Conservation (phyloP, 2,888 invertebrate species). For the Diloba caeruleocephala region DNA sequence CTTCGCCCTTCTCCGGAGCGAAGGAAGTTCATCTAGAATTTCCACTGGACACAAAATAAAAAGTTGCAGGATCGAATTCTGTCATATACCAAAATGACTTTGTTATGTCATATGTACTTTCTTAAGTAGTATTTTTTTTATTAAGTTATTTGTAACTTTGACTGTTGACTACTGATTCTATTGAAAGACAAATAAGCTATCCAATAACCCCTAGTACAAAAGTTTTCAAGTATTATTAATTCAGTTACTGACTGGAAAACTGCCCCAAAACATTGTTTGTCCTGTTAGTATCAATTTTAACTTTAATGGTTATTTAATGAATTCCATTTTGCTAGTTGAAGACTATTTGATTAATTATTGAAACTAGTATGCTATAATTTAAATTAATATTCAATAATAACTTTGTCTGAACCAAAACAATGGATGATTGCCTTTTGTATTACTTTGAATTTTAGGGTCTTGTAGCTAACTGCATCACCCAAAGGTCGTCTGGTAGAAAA, state of each 20-base stretch:
- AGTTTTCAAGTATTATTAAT: conserved; percentile 14
- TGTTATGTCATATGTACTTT: too few species aligned
- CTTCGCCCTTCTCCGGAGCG: too few species aligned
- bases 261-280: conserved; percentile 17
- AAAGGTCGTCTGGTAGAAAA: too few species aligned
- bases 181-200: neutral
- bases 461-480: too few species aligned
- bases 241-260: conserved; percentile 20
- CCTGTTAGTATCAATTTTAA: conserved; percentile 26
- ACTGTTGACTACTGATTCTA: too few species aligned
- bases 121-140: too few species aligned
- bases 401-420: neutral
- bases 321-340: conserved; percentile 17
- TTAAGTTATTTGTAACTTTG: too few species aligned
- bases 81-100: too few species aligned
- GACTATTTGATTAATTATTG: conserved; percentile 12
- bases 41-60: too few species aligned
- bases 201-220: neutral
- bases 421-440: neutral
- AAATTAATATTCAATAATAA: conserved; percentile 10
- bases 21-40: too few species aligned
- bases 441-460: neutral
- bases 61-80: too few species aligned
- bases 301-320: conserved; percentile 22
- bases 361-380: conserved; percentile 1